These are phyloP conservation scores for Scaptomyza cyrtandrae DNA, from an alignment of 2,888 invertebrate species.

Conservation along the genomic window DNA sequence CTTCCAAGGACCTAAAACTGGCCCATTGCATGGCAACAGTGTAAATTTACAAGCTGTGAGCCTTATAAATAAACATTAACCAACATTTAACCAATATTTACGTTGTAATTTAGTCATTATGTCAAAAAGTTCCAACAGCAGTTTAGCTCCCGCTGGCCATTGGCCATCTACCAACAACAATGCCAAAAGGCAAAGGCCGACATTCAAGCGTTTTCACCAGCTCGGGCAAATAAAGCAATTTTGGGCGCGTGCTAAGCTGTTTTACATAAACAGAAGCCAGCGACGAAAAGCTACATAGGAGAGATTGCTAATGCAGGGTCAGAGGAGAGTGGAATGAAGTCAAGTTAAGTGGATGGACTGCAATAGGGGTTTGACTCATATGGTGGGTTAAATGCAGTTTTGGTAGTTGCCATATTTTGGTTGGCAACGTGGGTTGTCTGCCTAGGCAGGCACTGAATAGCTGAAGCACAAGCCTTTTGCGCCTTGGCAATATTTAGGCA, in stretches of 20 bases:
- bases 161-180: conserved; percentile 2
- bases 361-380: conserved; percentile 63
- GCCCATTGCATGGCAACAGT: not conserved
- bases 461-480: conserved; percentile 30
- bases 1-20: too few species aligned
- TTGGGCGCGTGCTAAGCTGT: conserved; percentile 63
- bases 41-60: conserved; percentile 15
- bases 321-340: not conserved
- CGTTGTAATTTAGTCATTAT: conserved; percentile 64
- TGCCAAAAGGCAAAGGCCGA: conserved; percentile 29
- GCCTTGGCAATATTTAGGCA: conserved; percentile 69
- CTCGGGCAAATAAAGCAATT: conserved; percentile 64
- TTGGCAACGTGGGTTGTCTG: conserved; percentile 60
- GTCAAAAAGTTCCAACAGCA: conserved; percentile 12
- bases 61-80: conserved; percentile 56
- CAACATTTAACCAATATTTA: conserved; percentile 59
- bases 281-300: too few species aligned
- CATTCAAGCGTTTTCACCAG: conserved; percentile 49
- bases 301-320: not conserved
- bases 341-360: not conserved
- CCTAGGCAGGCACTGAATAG: conserved; percentile 36
- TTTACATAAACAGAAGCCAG: conserved; percentile 58
- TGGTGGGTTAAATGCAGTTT: conserved; percentile 60
- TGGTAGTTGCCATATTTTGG: conserved; percentile 55
- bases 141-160: conserved; percentile 25